Evolutionary conservation across 2,888 invertebrate species (phyloP), one percentile per base, ranked within the genome.

Genomic region (Phytoseiulus persimilis): DNA sequence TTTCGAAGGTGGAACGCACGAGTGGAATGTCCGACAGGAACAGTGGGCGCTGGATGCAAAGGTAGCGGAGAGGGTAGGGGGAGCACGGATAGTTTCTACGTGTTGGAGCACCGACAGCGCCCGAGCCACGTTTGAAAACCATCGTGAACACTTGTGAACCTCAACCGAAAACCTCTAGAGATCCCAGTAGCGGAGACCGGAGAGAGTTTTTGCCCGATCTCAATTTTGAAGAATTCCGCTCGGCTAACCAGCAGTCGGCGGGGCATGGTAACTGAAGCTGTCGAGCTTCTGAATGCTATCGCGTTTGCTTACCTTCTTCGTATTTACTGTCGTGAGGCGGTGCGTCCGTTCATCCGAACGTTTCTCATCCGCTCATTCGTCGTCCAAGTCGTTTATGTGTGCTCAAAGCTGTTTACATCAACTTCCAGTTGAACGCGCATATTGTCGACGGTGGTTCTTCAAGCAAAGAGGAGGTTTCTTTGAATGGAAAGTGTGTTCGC

Each of bases 361-460:
- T 65, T 65, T 28, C 65, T 65, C 65, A 65, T 65, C 18, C 65
- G 18, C 18, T 65, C 65, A 65, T 65, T 65, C 65, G 18, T 65
- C 65, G 65, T 14, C 9, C 65, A 28, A 65, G 65, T 14, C 65
- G 65, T 65, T 65, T 65, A 65, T 65, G 65, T 65, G 65, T 65
- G 65, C 65, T 65, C 65, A 65, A 65, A 65, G 28, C 87, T 87
- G 87, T 87, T 87, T 87, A 87, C 87, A 87, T 87, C 45, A 33
- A 87, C 87, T 87, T 87, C 45, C 87, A 87, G 87, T 87, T 87
- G 87, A 87, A 33, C 87, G 87, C 32, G 87, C 87, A 87, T 45
- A 87, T 87, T 87, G 87, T 87, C 28, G 65, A 18, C 18, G 65
- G 65, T 65, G 65, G 65, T 65, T 3, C 65, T 14, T 65, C 65